These are phyloP conservation scores for Philaenus spumarius DNA, from an alignment of 1,140 invertebrate species.

Conservation along the genomic window DNA sequence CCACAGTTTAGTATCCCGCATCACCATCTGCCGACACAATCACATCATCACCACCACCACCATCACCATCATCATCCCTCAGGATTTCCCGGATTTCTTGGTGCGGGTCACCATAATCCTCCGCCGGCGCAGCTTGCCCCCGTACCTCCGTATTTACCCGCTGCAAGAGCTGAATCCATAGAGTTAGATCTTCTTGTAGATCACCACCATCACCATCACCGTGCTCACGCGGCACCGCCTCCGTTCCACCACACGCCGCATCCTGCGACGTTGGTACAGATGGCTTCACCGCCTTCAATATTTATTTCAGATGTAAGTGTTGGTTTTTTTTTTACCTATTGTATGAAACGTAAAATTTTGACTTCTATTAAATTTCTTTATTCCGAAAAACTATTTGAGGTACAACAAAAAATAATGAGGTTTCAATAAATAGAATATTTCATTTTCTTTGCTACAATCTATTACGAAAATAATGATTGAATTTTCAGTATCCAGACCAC, in stretches of 20 bases:
- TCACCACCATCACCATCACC: slow-evolving; percentile 31
- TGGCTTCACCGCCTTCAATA: slow-evolving; percentile 23
- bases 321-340: too few species aligned
- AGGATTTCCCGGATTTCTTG: slow-evolving; percentile 2
- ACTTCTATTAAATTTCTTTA: too few species aligned
- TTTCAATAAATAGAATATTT: too few species aligned
- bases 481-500: too few species aligned
- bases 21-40: slow-evolving; percentile 6
- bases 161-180: slow-evolving; percentile 10
- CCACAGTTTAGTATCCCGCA: slow-evolving; percentile 15
- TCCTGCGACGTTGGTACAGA: slow-evolving; percentile 22
- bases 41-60: slow-evolving; percentile 14
- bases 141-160: slow-evolving; percentile 21
- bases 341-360: too few species aligned
- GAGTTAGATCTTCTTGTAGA: slow-evolving; percentile 13
- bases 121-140: slow-evolving; percentile 43
- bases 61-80: slow-evolving; percentile 12
- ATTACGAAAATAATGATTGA: too few species aligned
- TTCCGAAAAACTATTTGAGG: too few species aligned
- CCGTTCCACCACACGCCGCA: slow-evolving; percentile 41
- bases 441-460: too few species aligned
- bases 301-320: slow-evolving; percentile 32
- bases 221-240: slow-evolving; percentile 47
- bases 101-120: slow-evolving; percentile 41
- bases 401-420: too few species aligned